Evolutionary conservation across 2,797 vertebrate genomes (phyloP).

Genomic region (Sebastes taczanowskii): DNA sequence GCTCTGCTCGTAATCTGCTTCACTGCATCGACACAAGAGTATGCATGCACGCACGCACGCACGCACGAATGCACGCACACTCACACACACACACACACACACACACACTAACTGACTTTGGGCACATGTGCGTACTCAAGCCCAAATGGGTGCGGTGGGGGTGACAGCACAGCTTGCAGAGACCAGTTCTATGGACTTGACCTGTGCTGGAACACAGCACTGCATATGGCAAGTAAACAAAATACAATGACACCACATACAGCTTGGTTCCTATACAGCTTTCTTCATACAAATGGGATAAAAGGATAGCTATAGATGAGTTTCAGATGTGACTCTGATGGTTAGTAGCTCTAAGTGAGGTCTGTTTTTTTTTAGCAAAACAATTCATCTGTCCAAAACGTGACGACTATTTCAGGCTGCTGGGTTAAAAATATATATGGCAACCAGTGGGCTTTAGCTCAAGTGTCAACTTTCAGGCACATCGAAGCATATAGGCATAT

Average conservation of each 20-base stretch:
- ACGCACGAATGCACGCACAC: background rate
- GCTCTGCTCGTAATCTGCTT: conserved; percentile 21
- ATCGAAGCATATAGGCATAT: background rate
- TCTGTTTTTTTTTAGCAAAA: conserved; percentile 23
- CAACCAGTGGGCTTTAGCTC: background rate
- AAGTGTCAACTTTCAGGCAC: conserved; percentile 38
- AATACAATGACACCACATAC: background rate
- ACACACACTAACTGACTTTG: background rate
- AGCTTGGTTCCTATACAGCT: background rate
- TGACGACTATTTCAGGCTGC: conserved; percentile 28
- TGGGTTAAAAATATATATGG: conserved; percentile 29
- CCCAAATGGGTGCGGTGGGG: background rate
- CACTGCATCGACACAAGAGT: background rate
- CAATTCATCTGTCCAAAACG: conserved; percentile 20
- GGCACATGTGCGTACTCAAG: background rate
- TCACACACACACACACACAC: background rate
- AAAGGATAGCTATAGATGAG: background rate
- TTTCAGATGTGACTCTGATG: background rate
- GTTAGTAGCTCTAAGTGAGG: background rate
- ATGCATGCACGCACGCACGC: background rate
- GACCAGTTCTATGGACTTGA: background rate
- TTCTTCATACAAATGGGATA: background rate
- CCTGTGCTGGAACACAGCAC: background rate
- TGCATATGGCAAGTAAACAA: background rate
- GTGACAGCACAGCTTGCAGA: background rate